Percentiles rank a stretch among this genome's conserved stretches.
Evolutionary conservation across 2,113 vertebrate genomes (phyloP).

Genomic region (Bostrychus sinensis): DNA sequence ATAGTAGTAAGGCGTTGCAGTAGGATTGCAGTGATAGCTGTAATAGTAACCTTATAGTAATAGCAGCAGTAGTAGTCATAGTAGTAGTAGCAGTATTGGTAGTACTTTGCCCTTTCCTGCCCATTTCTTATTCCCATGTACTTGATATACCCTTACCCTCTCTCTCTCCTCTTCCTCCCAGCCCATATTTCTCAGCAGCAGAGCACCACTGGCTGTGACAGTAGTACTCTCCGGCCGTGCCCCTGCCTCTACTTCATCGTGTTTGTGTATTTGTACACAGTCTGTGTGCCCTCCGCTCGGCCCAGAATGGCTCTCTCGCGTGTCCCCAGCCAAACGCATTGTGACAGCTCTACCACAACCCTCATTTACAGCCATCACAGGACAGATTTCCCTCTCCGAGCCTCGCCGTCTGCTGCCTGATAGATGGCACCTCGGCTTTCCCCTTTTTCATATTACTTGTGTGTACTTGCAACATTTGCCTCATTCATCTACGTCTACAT

Average conservation of each 20-base stretch:
- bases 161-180: neutral
- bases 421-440: constrained; percentile 61
- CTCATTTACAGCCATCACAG: constrained; percentile 74
- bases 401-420: constrained; percentile 57
- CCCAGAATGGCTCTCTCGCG: constrained; percentile 31
- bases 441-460: constrained; percentile 14
- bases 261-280: constrained; percentile 59
- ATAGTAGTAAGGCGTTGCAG: no score
- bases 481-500: constrained; percentile 36
- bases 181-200: constrained; percentile 9
- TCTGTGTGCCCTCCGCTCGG: constrained; percentile 36
- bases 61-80: no score
- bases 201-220: constrained; percentile 47
- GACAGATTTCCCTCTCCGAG: constrained; percentile 66
- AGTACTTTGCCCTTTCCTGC: no score
- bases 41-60: no score
- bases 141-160: no score
- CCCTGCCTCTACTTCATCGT: constrained; percentile 66
- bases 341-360: constrained; percentile 69
- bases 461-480: neutral
- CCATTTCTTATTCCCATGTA: no score
- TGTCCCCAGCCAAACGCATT: constrained; percentile 66
- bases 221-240: constrained; percentile 47
- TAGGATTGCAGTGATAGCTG: no score
- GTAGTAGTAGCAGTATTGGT: no score